These are phyloP conservation scores for Alloplasta piceator DNA, from an alignment of 2,888 invertebrate species.

Conservation along the genomic window DNA sequence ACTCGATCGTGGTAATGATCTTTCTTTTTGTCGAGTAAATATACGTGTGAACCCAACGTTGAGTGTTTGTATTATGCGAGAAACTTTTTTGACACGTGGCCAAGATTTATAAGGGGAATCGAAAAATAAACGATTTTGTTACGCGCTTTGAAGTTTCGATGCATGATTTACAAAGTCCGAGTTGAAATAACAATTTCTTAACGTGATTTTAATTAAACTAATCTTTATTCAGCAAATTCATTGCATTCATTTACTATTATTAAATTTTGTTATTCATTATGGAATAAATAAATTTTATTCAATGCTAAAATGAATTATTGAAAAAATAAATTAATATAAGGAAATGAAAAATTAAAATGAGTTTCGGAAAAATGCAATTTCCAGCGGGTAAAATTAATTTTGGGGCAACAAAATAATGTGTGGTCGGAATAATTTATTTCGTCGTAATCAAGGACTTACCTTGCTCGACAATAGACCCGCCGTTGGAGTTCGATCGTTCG, in stretches of 20 bases:
- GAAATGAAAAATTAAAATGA: not conserved
- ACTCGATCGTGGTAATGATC: too few relatives aligned
- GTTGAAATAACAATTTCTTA: too few relatives aligned
- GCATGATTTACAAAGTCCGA: not conserved
- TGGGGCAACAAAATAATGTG: not conserved
- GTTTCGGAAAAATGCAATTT: too few relatives aligned
- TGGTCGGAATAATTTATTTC: too few relatives aligned
- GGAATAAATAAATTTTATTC: too few relatives aligned
- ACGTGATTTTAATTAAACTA: too few relatives aligned
- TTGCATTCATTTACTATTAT: too few relatives aligned
- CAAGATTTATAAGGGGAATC: constrained; percentile 26
- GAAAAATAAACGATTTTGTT: constrained; percentile 39
- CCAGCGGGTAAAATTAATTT: too few relatives aligned
- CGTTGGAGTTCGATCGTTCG: constrained; percentile 93
- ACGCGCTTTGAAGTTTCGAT: not conserved
- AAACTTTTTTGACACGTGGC: constrained; percentile 11
- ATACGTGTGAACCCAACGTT: not conserved
- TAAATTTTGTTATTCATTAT: too few relatives aligned
- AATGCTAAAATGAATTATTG: too few relatives aligned
- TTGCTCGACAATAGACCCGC: constrained; percentile 93
- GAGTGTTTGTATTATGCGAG: constrained; percentile 2
- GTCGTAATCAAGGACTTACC: constrained; percentile 84
- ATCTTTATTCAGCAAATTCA: too few relatives aligned
- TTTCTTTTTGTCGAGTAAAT: not conserved
- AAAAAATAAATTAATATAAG: constrained; percentile 9